phyloP scores from a whole-genome alignment of 2,888 invertebrate species.

The Dicranocentrus wangi region DNA sequence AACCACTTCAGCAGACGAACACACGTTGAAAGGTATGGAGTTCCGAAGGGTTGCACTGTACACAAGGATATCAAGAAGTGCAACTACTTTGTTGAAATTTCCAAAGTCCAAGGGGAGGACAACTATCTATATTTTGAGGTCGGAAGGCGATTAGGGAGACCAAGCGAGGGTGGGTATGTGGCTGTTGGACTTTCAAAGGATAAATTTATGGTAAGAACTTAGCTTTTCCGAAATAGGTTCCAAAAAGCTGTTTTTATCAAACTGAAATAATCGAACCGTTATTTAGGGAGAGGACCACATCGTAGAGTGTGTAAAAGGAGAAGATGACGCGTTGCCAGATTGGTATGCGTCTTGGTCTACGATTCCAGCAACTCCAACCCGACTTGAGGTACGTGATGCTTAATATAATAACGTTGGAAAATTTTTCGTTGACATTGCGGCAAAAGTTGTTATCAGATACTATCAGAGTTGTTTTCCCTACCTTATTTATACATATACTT shows the following conservation, averaged over 20 bases:
- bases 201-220: constrained; percentile 54
- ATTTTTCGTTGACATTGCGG: not conserved
- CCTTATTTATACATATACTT: not conserved
- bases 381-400: constrained; percentile 40
- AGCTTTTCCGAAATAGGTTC: no score
- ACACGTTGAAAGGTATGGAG: constrained; percentile 46
- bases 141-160: not conserved
- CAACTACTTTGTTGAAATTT: constrained; percentile 49
- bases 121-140: constrained; percentile 41
- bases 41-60: constrained; percentile 39
- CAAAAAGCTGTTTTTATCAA: no score
- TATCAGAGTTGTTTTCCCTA: no score
- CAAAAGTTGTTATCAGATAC: no score
- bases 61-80: constrained; percentile 1
- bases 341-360: constrained; percentile 48
- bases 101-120: not conserved
- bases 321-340: not conserved
- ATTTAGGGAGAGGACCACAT: constrained; percentile 58
- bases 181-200: constrained; percentile 65
- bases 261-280: no score
- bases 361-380: not conserved
- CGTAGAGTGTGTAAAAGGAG: constrained; percentile 44
- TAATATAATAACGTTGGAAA: not conserved
- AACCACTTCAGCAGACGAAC: constrained; percentile 7
- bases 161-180: constrained; percentile 53